phyloP scores from a whole-genome alignment of 1,140 invertebrate species.

The Thaumatotibia leucotreta region DNA sequence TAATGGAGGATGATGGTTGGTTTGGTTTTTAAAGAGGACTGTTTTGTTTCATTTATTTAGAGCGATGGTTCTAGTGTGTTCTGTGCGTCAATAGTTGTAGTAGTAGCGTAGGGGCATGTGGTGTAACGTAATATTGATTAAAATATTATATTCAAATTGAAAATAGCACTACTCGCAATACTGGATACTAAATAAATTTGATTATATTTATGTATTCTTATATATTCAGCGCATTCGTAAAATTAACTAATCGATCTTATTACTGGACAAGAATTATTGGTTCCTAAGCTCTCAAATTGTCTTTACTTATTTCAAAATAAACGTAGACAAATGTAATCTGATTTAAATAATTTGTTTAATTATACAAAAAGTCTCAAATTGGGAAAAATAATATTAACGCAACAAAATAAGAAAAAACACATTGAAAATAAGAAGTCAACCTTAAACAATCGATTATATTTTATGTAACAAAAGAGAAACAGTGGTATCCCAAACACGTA shows the following conservation, averaged over 20 bases:
- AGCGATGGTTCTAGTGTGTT: conserved; percentile 1
- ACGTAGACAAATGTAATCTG: no score
- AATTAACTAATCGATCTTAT: no score
- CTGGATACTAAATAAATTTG: no score
- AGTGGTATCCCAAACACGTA: not conserved
- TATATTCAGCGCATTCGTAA: no score
- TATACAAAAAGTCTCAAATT: not conserved
- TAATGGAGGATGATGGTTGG: conserved; percentile 17
- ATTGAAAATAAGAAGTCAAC: not conserved
- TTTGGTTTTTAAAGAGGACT: conserved; percentile 17
- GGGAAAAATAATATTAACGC: not conserved
- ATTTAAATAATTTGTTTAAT: no score
- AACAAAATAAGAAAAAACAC: not conserved
- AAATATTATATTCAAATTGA: not conserved
- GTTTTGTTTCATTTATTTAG: conserved; percentile 31
- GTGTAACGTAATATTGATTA: not conserved
- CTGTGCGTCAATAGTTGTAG: conserved; percentile 4
- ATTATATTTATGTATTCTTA: no score
- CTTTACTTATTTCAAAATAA: no score
- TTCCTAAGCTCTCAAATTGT: no score
- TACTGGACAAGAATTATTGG: no score
- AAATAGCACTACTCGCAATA: not conserved
- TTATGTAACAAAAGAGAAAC: not conserved
- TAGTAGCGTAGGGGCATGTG: not conserved
- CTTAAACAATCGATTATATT: not conserved